Percentiles rank a stretch among this genome's conserved stretches.
phyloP scores from a whole-genome alignment of 2,888 invertebrate genomes.

The Agrochola circellaris region DNA sequence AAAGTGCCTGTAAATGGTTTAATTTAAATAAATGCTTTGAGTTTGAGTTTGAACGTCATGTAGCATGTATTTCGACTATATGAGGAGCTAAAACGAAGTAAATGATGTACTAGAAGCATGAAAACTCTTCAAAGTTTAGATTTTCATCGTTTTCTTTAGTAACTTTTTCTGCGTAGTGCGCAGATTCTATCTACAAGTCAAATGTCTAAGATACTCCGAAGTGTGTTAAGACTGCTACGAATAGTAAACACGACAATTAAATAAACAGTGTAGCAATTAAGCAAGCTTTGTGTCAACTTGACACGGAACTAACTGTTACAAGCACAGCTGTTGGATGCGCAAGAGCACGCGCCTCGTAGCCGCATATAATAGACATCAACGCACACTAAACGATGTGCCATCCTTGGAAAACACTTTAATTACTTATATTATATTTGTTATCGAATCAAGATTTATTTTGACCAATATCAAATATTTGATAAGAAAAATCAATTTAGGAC shows the following conservation, averaged over 20 bases:
- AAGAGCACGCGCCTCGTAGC: slow-evolving; percentile 59
- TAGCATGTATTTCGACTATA: neutral
- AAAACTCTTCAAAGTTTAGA: neutral
- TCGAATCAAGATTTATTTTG: neutral
- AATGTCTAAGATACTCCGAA: neutral
- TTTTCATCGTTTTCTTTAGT: neutral
- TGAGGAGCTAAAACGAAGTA: neutral
- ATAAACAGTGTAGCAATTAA: slow-evolving; percentile 61
- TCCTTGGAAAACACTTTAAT: slow-evolving; percentile 14
- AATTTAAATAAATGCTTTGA: too few relatives aligned
- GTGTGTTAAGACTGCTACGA: neutral
- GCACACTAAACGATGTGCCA: slow-evolving; percentile 57
- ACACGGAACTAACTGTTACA: slow-evolving; percentile 54
- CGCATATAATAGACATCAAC: slow-evolving; percentile 78
- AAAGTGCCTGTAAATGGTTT: too few relatives aligned
- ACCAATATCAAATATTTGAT: neutral
- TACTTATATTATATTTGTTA: neutral
- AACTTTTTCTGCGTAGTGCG: neutral
- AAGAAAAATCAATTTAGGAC: neutral
- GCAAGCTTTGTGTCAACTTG: slow-evolving; percentile 60
- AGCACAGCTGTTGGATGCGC: slow-evolving; percentile 53
- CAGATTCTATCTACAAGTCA: neutral
- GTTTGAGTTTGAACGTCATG: too few relatives aligned
- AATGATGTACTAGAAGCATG: too few relatives aligned
- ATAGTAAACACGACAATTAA: slow-evolving; percentile 51